Conservation (phyloP, 2,113 vertebrate species). For the Alouatta palliata region DNA sequence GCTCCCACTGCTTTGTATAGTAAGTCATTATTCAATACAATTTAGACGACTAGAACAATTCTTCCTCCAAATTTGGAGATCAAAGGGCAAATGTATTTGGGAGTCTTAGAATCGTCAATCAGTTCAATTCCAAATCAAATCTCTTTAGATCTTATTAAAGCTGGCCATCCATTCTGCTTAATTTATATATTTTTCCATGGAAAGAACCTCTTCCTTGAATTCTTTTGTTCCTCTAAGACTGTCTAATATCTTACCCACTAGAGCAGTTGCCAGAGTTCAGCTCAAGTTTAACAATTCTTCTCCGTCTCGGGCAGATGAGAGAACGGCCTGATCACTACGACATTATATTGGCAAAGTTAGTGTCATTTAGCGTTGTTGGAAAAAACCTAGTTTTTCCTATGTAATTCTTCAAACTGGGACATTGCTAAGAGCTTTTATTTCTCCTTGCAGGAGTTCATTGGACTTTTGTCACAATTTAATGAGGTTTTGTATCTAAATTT, state of each 20-base stretch:
- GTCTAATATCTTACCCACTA: neutral
- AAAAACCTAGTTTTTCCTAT: neutral
- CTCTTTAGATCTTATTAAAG: neutral
- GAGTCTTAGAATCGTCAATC: neutral
- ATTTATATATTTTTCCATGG: neutral
- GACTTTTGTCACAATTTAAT: neutral
- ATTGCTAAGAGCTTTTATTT: neutral
- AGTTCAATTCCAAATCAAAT: constrained; percentile 38
- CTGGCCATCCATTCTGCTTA: neutral
- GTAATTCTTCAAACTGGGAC: neutral
- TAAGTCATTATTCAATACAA: neutral
- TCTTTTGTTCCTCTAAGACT: neutral
- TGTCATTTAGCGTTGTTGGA: neutral
- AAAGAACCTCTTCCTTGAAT: neutral
- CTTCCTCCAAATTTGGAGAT: neutral
- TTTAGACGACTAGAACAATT: neutral
- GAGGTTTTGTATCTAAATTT: neutral
- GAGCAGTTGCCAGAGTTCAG: neutral
- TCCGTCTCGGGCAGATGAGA: neutral
- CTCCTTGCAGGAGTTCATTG: neutral
- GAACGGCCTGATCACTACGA: neutral
- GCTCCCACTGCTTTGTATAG: neutral
- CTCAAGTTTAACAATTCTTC: neutral
- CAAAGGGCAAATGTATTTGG: neutral
- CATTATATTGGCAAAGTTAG: neutral